These are phyloP conservation scores for Abramis brama DNA, from an alignment of 2,113 vertebrate genomes.

Conservation along the genomic window DNA sequence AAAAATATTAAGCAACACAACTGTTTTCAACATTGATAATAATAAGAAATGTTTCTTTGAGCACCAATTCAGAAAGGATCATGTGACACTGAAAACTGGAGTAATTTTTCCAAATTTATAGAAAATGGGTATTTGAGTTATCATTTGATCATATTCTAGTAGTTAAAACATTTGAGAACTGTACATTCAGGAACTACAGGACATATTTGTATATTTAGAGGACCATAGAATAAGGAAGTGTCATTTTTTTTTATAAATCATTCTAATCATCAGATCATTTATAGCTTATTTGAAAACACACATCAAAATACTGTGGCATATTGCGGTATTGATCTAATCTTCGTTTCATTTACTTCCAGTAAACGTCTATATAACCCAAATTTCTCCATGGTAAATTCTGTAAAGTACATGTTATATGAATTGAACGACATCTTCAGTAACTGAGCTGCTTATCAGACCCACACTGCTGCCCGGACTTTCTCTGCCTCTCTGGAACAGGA, in stretches of 20 bases:
- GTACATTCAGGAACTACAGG: neutral
- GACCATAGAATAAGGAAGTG: neutral
- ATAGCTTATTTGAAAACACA: neutral
- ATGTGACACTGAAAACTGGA: neutral
- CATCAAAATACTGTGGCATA: neutral
- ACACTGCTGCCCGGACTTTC: slow-evolving; percentile 18
- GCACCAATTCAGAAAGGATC: neutral
- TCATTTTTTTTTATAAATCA: neutral
- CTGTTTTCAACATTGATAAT: neutral
- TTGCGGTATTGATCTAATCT: neutral
- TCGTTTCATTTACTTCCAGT: neutral
- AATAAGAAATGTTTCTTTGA: no score
- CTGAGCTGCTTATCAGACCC: slow-evolving; percentile 55
- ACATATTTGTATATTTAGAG: neutral
- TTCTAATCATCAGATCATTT: neutral
- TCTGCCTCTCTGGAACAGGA: slow-evolving; percentile 65
- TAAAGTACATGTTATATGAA: neutral
- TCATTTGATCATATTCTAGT: neutral
- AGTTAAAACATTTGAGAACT: neutral
- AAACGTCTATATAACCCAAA: neutral
- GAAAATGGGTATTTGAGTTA: neutral
- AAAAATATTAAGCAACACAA: neutral
- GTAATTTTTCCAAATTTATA: neutral
- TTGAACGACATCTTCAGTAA: neutral
- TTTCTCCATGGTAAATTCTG: neutral